phyloP scores from a whole-genome alignment of 1,140 invertebrate genomes.

The Lepidurus apus region DNA sequence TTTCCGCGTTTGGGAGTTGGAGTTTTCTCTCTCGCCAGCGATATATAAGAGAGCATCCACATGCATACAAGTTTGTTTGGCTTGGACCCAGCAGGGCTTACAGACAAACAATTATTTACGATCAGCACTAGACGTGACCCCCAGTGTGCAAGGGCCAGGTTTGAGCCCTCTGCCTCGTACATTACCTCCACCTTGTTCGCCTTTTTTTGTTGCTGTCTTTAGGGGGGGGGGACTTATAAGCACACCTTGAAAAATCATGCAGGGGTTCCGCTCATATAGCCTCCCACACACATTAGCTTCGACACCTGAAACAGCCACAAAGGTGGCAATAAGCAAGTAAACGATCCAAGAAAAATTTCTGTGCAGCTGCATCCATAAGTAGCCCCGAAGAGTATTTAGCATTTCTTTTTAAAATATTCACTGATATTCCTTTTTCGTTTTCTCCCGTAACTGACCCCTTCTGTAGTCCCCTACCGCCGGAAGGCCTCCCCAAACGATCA shows the following conservation, averaged over 20 bases:
- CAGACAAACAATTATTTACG: constrained; percentile 19
- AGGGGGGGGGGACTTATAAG: not conserved
- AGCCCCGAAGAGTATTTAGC: not conserved
- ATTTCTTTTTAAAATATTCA: not conserved
- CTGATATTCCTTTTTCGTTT: not conserved
- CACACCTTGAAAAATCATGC: constrained; percentile 9
- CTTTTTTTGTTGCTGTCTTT: not conserved
- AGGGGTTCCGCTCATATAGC: not conserved
- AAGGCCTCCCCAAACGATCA: no score
- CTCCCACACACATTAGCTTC: constrained; percentile 14
- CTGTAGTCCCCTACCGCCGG: not conserved
- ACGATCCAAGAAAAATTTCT: not conserved
- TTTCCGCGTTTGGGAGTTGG: not conserved
- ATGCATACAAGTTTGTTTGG: constrained; percentile 19
- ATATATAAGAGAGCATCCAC: constrained; percentile 13
- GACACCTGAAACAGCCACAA: constrained; percentile 10
- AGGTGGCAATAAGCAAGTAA: constrained; percentile 1
- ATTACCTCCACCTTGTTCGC: constrained; percentile 6
- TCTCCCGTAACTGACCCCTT: not conserved
- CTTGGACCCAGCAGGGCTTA: constrained; percentile 16
- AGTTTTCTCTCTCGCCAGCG: not conserved
- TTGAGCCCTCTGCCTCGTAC: constrained; percentile 8
- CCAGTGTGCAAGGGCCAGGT: constrained; percentile 17
- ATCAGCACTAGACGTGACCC: constrained; percentile 20
- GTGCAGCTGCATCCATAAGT: not conserved